Evolutionary conservation across 2,113 vertebrate genomes (phyloP), one percentile per base, ranked within the genome.

Genomic region (Xiphias gladius): DNA sequence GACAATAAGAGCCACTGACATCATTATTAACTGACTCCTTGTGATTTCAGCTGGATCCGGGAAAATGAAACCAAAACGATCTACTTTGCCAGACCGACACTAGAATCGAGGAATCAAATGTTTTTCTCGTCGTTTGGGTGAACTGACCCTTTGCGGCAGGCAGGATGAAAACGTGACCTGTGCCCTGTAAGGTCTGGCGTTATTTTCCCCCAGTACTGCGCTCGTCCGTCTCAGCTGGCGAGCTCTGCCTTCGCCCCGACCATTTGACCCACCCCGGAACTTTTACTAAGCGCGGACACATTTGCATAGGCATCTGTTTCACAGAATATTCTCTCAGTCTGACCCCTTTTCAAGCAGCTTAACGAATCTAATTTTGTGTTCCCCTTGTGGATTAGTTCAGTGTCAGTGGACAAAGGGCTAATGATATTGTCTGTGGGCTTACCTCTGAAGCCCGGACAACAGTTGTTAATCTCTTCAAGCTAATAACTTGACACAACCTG

Each of bases 381-480:
- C 77, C 26, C 61, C 79, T 62, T 80, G 46, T 66, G 68, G 78
- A 84, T 86, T 83, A 87, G 79, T 14, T 48, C n/a, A 17, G 72
- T 80, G 84, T 89, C 82, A 82, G 22, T 73, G 72, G 41, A 77
- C 71, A 86, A 86, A 79, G 73, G 78, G 77, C 89, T 86, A 43
- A 86, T 89, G 79, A 70, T 55, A 54, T 83, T 61, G 20, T 55
- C n/a, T 62, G 35, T 57, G 79, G 43, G 82, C 20, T 63, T 76
- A 66, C 57, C 26, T 30, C 26, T n/a, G 32, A 9, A 32, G 19
- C 70, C 64, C 75, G 59, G 54, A 85, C 72, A 74, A 55, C 79
- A 50, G 55, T 32, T 30, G 11, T 12, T 86, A 83, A 88, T 88
- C 83, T 76, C 19, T 54, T n/a, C 50, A 30, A 24, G 22, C 54